A percentile compares a stretch with the other conserved stretches of the same genome.
phyloP scores from a whole-genome alignment of 2,888 invertebrate genomes.

The Entomobrya proxima region DNA sequence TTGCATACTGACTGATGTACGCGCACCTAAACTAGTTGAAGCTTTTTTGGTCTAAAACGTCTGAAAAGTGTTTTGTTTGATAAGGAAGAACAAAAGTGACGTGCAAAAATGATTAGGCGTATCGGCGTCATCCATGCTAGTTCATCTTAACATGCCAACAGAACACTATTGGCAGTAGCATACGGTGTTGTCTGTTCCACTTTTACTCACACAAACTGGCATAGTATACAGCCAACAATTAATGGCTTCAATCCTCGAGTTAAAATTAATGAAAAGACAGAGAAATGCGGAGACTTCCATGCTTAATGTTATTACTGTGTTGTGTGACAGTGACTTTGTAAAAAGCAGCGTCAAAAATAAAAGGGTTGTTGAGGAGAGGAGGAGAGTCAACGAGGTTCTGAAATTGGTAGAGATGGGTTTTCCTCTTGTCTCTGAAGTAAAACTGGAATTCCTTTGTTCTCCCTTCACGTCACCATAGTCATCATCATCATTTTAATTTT shows the following conservation, averaged over 20 bases:
- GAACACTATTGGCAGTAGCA: background rate
- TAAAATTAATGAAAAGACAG: background rate
- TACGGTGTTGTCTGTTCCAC: background rate
- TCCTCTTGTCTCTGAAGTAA: background rate
- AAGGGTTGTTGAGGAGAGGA: background rate
- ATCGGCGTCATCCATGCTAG: constrained; percentile 14
- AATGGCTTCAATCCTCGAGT: background rate
- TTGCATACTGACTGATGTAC: background rate
- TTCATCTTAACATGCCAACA: constrained; percentile 2
- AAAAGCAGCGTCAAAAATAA: background rate
- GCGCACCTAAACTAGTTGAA: background rate
- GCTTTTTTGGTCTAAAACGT: background rate
- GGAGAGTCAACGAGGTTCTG: background rate
- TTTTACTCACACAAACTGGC: background rate
- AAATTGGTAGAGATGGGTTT: background rate
- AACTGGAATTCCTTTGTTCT: constrained; percentile 7
- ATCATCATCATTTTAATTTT: background rate
- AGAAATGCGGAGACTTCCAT: background rate
- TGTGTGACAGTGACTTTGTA: constrained; percentile 1
- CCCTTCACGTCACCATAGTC: too few relatives aligned
- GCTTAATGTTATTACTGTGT: background rate
- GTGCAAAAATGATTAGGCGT: constrained; percentile 3
- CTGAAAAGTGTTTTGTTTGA: background rate
- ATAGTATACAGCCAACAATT: too few relatives aligned
- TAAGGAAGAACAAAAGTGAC: background rate